Percentiles rank a stretch among this genome's conserved stretches.
Evolutionary conservation across 2,888 invertebrate genomes (phyloP).

Genomic region (Sicus ferrugineus): DNA sequence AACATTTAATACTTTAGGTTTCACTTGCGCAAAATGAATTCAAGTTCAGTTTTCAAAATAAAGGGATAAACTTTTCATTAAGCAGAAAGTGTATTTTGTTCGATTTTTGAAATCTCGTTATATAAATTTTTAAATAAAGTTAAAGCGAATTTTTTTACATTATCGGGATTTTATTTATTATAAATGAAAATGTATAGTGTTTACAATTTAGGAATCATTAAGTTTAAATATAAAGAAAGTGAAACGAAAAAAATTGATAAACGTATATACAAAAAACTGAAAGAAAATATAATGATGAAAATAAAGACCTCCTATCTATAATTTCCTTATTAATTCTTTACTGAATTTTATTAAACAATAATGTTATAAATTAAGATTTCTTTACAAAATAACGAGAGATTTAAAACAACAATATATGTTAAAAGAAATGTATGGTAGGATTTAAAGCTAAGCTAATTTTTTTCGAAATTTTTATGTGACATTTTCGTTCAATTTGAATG

Average conservation of each 20-base stretch:
- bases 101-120: not conserved
- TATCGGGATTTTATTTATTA: too few relatives aligned
- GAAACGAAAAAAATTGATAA: not conserved
- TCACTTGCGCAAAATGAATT: too few relatives aligned
- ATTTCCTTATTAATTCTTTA: constrained; percentile 20
- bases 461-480: constrained; percentile 9
- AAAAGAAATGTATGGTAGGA: constrained; percentile 2
- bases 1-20: too few relatives aligned
- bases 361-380: constrained; percentile 21
- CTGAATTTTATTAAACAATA: constrained; percentile 26
- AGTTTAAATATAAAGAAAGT: too few relatives aligned
- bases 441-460: constrained; percentile 13
- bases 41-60: too few relatives aligned
- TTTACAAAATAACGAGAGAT: constrained; percentile 22
- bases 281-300: not conserved
- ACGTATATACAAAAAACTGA: not conserved
- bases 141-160: too few relatives aligned
- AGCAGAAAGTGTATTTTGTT: not conserved
- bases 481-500: constrained; percentile 26
- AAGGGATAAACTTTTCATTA: too few relatives aligned
- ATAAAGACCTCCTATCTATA: constrained; percentile 21
- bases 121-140: too few relatives aligned
- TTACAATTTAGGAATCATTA: too few relatives aligned
- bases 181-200: too few relatives aligned
- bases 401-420: constrained; percentile 8